Conservation (phyloP, 2,888 invertebrate genomes). For the Pheosia tremula region DNA sequence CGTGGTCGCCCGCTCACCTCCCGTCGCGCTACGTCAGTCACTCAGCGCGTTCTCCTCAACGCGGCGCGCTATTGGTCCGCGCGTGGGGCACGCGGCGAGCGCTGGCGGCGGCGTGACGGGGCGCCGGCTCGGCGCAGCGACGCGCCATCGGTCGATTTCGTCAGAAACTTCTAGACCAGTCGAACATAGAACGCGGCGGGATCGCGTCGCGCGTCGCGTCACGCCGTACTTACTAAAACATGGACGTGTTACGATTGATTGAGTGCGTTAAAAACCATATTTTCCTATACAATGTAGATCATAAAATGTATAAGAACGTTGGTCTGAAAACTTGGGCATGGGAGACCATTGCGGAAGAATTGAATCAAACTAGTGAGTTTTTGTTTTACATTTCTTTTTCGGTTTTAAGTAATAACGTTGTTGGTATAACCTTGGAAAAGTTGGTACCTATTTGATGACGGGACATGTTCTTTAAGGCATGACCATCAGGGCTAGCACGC, state of each 20-base stretch:
- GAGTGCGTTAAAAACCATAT: conserved; percentile 29
- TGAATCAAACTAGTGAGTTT: conserved; percentile 38
- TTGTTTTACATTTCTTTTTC: too few relatives aligned
- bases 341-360: conserved; percentile 32
- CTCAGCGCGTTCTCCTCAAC: not conserved
- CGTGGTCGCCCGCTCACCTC: too few relatives aligned
- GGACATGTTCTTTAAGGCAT: too few relatives aligned
- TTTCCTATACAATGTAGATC: conserved; percentile 32
- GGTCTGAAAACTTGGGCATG: conserved; percentile 31
- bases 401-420: too few relatives aligned
- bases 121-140: not conserved
- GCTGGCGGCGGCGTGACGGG: conserved; percentile 1
- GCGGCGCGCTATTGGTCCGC: not conserved
- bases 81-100: conserved; percentile 1
- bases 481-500: too few relatives aligned
- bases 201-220: conserved; percentile 2
- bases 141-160: not conserved
- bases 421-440: too few relatives aligned
- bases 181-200: not conserved
- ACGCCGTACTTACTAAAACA: not conserved
- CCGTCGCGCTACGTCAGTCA: not conserved
- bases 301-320: conserved; percentile 37
- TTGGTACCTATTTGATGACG: too few relatives aligned
- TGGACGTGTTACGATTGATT: conserved; percentile 35
- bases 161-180: not conserved